Base-by-base conservation (phyloP, 2,113 vertebrate species). In the Dromiciops gliroides region DNA sequence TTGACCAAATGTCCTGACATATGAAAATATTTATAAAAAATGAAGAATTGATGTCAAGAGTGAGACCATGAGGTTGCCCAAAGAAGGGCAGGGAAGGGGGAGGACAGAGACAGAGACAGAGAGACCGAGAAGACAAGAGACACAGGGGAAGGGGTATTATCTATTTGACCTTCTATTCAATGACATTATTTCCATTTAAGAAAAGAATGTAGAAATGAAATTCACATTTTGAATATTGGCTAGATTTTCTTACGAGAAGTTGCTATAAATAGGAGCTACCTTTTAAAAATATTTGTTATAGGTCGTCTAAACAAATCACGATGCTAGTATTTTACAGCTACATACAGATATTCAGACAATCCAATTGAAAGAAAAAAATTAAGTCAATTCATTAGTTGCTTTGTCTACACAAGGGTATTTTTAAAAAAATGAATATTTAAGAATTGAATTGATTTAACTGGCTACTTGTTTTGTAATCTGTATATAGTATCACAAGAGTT, bases 131-230 rank as follows among this genome's bases (percentile, higher is more conserved):
- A 60, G 56, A 60, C n/a, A 25, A 26, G 10, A 60, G 56, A 60
- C 28, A 60, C 95, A 95, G 44, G 91, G n/a, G 37, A 93, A n/a
- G 3, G 91, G 3, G 10, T 92, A 44, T 83, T 83, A 44, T 22
- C 16, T 6, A 83, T 90, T 92, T 89, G 89, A 96, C 95, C 92
- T 67, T 50, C 25, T 91, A 91, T 28, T 49, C 24, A 91, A 53
- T 92, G 60, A 16, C 52, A 92, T 51, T 89, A 91, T 94, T 91
- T 60, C 94, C 92, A 47, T 95, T 95, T 95, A 96, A 96, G 50
- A 91, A 83, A 95, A 96, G 91, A 94, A 90, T 92, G 95, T 89
- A 94, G 67, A 92, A 89, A 94, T 67, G 94, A 97, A 95, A 97
- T 48, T 93, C 75, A 91, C 95, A 94, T 5, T 48, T 47, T 26